Percentiles rank a stretch among this genome's conserved stretches.
Conservation (phyloP, 2,113 vertebrate species). For the Hippopotamus amphibius region DNA sequence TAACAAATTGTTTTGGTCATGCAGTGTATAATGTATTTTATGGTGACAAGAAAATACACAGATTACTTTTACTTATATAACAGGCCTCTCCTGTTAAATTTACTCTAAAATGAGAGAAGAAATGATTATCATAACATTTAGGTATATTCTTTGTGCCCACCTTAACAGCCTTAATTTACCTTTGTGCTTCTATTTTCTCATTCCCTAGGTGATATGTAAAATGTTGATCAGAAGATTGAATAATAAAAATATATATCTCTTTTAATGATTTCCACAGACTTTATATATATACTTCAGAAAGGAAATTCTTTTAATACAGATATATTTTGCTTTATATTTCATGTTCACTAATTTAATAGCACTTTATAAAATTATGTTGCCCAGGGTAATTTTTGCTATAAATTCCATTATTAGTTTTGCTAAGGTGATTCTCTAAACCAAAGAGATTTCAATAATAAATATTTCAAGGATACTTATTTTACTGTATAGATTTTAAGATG, state of each 20-base stretch:
- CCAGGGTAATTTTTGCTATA: not conserved
- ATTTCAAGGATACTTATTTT: not conserved
- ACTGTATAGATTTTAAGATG: not conserved
- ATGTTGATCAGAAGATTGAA: not conserved
- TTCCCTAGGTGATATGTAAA: not conserved
- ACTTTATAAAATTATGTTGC: not conserved
- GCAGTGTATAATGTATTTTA: not conserved
- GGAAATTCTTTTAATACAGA: not conserved
- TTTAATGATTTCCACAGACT: not conserved
- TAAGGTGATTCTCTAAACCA: not conserved
- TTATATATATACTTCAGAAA: not conserved
- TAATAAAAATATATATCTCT: not conserved
- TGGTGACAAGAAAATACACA: not conserved
- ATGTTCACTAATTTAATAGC: not conserved
- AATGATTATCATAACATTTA: not conserved
- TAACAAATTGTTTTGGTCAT: not conserved
- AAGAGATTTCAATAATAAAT: not conserved
- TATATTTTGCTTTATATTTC: conserved; percentile 7
- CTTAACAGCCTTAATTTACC: not conserved
- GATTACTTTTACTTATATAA: not conserved
- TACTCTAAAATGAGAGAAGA: not conserved
- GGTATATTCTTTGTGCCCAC: not conserved
- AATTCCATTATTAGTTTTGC: not conserved
- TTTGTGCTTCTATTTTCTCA: not conserved
- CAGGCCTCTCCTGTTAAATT: not conserved